Base-by-base conservation (phyloP, 2,113 vertebrate species). In the Ivindomyrus marchei region DNA sequence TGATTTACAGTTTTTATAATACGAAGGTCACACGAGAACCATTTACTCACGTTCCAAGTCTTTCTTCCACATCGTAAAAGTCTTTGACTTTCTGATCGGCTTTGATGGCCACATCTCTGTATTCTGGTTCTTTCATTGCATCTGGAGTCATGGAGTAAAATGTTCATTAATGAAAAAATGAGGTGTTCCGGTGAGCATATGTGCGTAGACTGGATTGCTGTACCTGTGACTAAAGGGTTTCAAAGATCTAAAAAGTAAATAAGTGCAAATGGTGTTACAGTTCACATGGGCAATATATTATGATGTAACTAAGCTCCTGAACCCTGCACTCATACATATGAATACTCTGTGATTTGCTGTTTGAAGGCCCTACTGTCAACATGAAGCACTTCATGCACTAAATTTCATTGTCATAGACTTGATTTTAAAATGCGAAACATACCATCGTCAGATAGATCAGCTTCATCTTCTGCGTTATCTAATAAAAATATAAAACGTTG, bases 11-110 rank as follows among this genome's bases (percentile, higher is more conserved):
- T 36, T 90, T 91, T 97, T 98, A 47, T 85, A 47, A 85, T 46
- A 85, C 39, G n/a, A 45, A 85, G 19, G 46, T 47, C 21, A 85
- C 45, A 5, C 36, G 19, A 39, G 80, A 84, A 46, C 39, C 36
- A 11, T 45, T 90, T 90, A 98, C 98, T 98, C 96, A 99, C 98
- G 98, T 98, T 95, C 98, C 98, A 92, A 99, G 95, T 83, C 98
- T 95, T 91, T 99, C 98, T 91, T 98, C 97, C 46, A 99, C 97
- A 88, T 99, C 97, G 3, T 99, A 99, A 89, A 98, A 93, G 62
- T 99, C 98, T 66, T 98, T 96, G 90, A 99, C 97, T 92, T 99
- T 99, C 89, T 97, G 90, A 4, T 97, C 97, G 0, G 95, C 95
- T 91, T 96, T 97, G 92, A 99, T 94, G 0, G 90, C 93, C 88